Evolutionary conservation across 2,888 invertebrate species (phyloP).

Genomic region (Poecilus cupreus): DNA sequence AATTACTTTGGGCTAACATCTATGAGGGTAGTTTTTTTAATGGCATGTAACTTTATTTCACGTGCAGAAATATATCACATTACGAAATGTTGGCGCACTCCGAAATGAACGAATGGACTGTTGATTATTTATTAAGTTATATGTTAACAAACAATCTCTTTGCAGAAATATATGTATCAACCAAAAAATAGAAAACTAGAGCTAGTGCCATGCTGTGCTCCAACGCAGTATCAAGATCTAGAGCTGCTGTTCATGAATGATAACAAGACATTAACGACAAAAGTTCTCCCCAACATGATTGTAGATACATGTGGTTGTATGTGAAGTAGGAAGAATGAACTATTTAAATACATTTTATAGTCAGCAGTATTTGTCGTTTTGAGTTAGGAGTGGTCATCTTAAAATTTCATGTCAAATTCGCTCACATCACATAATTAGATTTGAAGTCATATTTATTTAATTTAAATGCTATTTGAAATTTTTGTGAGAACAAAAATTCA

Average conservation of each 20-base stretch:
- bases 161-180: conserved; percentile 83
- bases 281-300: conserved; percentile 90
- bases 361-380: conserved; percentile 53
- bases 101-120: too few relatives aligned
- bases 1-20: too few relatives aligned
- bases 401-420: not conserved
- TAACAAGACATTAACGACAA: conserved; percentile 85
- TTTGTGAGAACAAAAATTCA: not conserved
- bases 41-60: too few relatives aligned
- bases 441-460: not conserved
- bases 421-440: not conserved
- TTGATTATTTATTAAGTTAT: too few relatives aligned
- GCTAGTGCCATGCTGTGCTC: conserved; percentile 90
- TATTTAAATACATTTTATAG: conserved; percentile 45
- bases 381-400: conserved; percentile 30
- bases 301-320: conserved; percentile 94
- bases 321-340: conserved; percentile 71
- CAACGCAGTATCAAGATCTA: conserved; percentile 86
- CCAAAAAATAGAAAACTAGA: conserved; percentile 74
- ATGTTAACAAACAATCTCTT: conserved; percentile 62
- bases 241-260: conserved; percentile 88
- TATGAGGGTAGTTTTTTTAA: too few relatives aligned
- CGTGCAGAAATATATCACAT: too few relatives aligned
- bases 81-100: too few relatives aligned
- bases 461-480: not conserved